Conservation (phyloP, 1,140 invertebrate genomes). For the Holotrichia oblita region DNA sequence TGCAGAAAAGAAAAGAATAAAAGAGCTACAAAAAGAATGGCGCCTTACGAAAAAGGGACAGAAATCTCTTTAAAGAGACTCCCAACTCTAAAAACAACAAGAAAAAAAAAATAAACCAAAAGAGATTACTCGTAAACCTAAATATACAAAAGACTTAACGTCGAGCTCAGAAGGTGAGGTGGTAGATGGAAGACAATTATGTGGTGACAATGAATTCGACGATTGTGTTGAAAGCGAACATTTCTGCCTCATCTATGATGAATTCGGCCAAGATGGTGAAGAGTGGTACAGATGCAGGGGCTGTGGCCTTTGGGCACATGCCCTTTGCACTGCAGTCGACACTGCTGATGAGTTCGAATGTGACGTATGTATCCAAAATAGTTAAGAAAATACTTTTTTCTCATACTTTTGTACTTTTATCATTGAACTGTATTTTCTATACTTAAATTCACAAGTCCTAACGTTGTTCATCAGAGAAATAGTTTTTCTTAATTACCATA, state of each 20-base stretch:
- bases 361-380: neutral
- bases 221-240: neutral
- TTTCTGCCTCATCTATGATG: neutral
- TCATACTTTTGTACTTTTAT: constrained; percentile 2
- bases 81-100: too few species aligned
- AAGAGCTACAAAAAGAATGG: too few species aligned
- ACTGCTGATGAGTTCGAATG: neutral
- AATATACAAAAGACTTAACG: too few species aligned
- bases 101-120: too few species aligned
- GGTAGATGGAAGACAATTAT: neutral
- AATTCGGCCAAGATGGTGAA: neutral
- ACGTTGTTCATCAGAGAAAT: neutral
- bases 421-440: neutral
- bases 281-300: constrained; percentile 10
- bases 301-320: constrained; percentile 8
- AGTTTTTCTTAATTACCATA: neutral
- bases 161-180: neutral
- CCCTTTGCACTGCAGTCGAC: neutral
- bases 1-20: too few species aligned
- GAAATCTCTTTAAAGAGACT: too few species aligned
- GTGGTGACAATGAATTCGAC: neutral
- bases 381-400: neutral
- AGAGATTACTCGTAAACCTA: too few species aligned
- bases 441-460: neutral
- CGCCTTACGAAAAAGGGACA: too few species aligned